phyloP scores from a whole-genome alignment of 2,113 vertebrate genomes.

The Rhombomys opimus region DNA sequence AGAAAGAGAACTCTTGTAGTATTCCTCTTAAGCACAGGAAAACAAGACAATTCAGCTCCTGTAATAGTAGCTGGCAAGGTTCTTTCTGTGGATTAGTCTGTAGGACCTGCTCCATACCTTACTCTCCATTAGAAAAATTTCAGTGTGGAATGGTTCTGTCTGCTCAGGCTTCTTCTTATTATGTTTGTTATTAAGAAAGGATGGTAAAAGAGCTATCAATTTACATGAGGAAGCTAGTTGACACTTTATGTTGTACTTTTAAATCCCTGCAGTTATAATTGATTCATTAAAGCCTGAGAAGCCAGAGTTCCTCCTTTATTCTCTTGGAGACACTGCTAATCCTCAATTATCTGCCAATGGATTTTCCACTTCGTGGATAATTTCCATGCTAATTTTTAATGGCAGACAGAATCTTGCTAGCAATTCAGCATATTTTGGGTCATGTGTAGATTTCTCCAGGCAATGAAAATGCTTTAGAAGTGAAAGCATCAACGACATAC shows the following conservation, averaged over 20 bases:
- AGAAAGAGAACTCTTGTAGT: not conserved
- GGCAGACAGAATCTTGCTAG: not conserved
- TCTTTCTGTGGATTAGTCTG: not conserved
- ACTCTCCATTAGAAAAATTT: not conserved
- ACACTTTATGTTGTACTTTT: not conserved
- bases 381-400: constrained; percentile 73
- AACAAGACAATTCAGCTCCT: not conserved
- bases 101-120: not conserved
- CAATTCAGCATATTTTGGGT: constrained; percentile 25
- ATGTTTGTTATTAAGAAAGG: not conserved
- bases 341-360: constrained; percentile 58
- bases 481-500: not conserved
- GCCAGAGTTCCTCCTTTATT: constrained; percentile 59
- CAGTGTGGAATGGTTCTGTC: not conserved
- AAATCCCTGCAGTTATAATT: constrained; percentile 58
- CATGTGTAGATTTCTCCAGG: constrained; percentile 18
- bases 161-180: not conserved
- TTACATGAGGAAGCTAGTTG: constrained; percentile 20
- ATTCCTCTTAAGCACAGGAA: not conserved
- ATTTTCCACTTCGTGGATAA: constrained; percentile 66
- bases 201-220: not conserved
- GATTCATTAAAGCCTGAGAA: constrained; percentile 66
- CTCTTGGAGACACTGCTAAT: constrained; percentile 59
- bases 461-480: constrained; percentile 50
- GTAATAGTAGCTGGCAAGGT: not conserved